phyloP scores from a whole-genome alignment of 2,797 vertebrate species.

The Schizopygopsis pylzovi region DNA sequence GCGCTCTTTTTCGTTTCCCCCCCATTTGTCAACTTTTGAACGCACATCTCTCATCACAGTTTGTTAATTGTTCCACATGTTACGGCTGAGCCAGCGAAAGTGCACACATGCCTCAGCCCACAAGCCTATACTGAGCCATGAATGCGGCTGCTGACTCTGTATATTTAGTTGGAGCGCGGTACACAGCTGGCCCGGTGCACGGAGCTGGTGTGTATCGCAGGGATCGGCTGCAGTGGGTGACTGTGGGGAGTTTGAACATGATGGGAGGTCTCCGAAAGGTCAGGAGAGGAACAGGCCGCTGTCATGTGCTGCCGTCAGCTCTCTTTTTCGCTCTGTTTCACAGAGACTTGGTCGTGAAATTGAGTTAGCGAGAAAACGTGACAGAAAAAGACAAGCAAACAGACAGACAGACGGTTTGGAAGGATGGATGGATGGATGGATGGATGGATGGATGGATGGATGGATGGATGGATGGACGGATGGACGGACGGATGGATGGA shows the following conservation, averaged over 20 bases:
- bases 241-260: constrained; percentile 33
- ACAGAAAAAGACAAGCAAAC: background rate
- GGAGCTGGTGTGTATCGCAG: background rate
- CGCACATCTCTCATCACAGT: constrained; percentile 43
- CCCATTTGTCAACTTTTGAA: constrained; percentile 37
- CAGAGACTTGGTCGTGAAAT: background rate
- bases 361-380: background rate
- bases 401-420: background rate
- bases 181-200: background rate
- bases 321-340: background rate
- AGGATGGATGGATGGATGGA: background rate
- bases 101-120: background rate
- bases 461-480: background rate
- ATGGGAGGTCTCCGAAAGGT: constrained; percentile 28
- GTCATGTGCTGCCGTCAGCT: constrained; percentile 9
- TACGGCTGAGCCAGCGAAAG: constrained; percentile 42
- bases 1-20: constrained; percentile 24
- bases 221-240: background rate
- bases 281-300: background rate
- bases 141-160: constrained; percentile 39
- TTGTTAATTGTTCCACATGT: constrained; percentile 49
- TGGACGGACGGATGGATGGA: background rate
- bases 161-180: constrained; percentile 16
- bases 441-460: background rate
- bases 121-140: constrained; percentile 11